Conservation (phyloP, 2,113 vertebrate species). For the Odobenus rosmarus region DNA sequence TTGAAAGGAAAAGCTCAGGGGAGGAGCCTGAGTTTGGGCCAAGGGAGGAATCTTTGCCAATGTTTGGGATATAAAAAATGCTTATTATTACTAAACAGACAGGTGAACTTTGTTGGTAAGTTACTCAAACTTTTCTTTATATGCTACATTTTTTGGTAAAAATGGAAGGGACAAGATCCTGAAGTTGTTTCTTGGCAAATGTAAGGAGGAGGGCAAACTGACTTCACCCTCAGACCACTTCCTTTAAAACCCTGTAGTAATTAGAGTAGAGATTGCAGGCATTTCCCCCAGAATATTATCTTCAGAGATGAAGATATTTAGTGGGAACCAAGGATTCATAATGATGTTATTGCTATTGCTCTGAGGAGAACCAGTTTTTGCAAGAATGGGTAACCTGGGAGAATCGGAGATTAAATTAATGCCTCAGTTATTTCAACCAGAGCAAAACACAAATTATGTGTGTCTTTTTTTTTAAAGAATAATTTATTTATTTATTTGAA, state of each 20-base stretch:
- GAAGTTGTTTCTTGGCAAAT: background rate
- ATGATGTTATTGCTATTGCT: background rate
- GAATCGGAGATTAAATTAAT: background rate
- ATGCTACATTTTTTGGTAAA: background rate
- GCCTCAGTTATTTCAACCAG: conserved; percentile 32
- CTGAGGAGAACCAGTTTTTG: conserved; percentile 59
- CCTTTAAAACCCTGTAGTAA: background rate
- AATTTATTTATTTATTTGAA: background rate
- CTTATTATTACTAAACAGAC: background rate
- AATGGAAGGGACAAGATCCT: background rate
- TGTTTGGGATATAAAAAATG: background rate
- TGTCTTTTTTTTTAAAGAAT: background rate
- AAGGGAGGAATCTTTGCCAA: background rate
- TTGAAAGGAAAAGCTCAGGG: background rate
- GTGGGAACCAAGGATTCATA: conserved; percentile 29
- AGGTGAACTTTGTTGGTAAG: background rate
- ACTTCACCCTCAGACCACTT: background rate
- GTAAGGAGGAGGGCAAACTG: conserved; percentile 13
- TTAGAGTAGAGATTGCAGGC: conserved; percentile 27
- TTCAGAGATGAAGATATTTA: conserved; percentile 50
- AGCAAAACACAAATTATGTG: background rate
- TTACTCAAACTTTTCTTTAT: conserved; percentile 26
- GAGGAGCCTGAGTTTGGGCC: background rate
- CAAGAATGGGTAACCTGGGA: conserved; percentile 6
- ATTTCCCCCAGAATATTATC: background rate